These are phyloP conservation scores for Axis porcinus DNA, from an alignment of 2,113 vertebrate species.

Conservation along the genomic window DNA sequence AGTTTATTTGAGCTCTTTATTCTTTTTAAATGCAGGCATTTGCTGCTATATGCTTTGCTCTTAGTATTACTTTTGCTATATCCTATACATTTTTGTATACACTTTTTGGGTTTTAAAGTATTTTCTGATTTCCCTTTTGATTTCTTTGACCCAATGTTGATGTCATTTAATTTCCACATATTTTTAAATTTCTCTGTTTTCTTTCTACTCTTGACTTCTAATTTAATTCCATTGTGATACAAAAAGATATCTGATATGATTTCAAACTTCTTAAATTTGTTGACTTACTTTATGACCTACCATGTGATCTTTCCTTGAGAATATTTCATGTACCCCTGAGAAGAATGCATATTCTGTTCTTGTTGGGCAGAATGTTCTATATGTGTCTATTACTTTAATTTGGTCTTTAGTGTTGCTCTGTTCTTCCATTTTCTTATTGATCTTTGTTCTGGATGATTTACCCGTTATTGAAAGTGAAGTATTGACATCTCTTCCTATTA, in stretches of 20 bases:
- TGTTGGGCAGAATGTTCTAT: background rate
- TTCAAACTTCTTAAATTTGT: background rate
- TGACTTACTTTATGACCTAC: background rate
- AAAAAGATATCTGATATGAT: background rate
- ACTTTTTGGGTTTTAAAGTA: background rate
- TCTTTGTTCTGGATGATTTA: background rate
- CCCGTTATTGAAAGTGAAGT: background rate
- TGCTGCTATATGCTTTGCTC: background rate
- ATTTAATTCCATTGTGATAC: background rate
- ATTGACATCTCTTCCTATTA: background rate
- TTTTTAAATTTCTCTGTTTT: background rate
- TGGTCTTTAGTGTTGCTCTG: background rate
- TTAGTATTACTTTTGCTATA: background rate
- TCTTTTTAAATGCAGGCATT: background rate
- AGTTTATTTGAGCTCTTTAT: background rate
- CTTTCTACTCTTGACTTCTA: background rate
- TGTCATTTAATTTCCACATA: background rate
- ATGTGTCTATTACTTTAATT: background rate
- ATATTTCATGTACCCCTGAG: background rate
- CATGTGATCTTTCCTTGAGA: background rate
- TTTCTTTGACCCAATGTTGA: background rate
- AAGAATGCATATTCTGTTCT: background rate
- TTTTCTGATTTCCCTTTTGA: background rate
- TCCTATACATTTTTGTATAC: background rate
- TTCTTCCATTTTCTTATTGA: background rate